A percentile compares a stretch with the other conserved stretches of the same genome.
phyloP scores from a whole-genome alignment of 1,140 invertebrate genomes.

The Zaprionus inermis region DNA sequence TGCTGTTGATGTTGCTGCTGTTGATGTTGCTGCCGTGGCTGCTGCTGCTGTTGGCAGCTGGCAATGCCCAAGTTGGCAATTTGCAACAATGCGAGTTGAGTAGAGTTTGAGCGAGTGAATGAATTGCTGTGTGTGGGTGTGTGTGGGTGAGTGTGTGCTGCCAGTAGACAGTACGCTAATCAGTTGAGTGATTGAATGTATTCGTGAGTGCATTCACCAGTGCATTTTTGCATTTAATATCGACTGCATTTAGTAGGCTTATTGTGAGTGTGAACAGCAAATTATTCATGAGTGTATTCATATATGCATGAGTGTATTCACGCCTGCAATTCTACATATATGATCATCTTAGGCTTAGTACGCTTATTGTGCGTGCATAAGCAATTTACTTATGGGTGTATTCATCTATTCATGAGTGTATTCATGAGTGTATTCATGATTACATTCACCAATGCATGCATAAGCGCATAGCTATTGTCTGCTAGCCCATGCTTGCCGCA shows the following conservation, averaged over 20 bases:
- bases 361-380: no score
- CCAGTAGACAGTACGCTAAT: neutral
- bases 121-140: neutral
- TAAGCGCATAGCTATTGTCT: neutral
- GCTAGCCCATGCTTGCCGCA: neutral
- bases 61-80: constrained; percentile 78
- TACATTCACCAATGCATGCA: constrained; percentile 8
- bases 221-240: neutral
- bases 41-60: constrained; percentile 34
- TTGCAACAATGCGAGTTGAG: constrained; percentile 63
- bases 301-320: constrained; percentile 6
- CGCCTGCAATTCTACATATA: neutral
- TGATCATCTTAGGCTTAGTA: no score
- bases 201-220: neutral
- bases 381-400: neutral
- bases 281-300: constrained; percentile 10
- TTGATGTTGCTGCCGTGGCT: neutral
- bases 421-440: constrained; percentile 1
- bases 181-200: neutral
- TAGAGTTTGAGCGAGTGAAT: constrained; percentile 1
- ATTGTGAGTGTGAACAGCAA: no score
- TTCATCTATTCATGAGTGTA: constrained; percentile 11
- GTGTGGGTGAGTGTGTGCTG: neutral
- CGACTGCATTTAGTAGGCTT: neutral
- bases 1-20: constrained; percentile 40